Evolutionary conservation across 2,113 vertebrate species (phyloP).

Genomic region (Crocuta crocuta): DNA sequence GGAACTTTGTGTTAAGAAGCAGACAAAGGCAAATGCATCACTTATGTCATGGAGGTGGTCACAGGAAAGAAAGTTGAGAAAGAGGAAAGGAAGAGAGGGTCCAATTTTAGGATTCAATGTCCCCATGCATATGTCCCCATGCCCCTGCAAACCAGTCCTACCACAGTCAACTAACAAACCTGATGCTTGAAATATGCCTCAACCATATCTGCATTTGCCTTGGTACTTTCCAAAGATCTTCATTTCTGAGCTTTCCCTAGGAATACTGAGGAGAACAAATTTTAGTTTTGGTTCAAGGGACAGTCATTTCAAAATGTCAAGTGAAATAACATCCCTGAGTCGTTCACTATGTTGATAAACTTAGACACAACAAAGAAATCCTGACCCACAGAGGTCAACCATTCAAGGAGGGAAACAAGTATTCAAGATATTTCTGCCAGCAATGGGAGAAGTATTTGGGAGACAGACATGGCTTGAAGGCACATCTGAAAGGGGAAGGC

Average conservation of each 20-base stretch:
- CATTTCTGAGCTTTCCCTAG: neutral
- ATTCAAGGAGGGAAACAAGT: neutral
- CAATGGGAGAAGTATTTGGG: neutral
- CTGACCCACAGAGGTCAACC: neutral
- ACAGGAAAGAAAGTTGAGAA: neutral
- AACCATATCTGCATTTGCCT: neutral
- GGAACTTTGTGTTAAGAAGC: neutral
- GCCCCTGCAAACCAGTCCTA: neutral
- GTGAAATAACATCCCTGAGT: neutral
- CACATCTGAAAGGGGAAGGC: neutral
- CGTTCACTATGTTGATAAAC: neutral
- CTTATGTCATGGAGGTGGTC: neutral
- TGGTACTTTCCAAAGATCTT: neutral
- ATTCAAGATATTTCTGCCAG: neutral
- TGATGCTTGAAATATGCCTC: neutral
- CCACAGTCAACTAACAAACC: neutral
- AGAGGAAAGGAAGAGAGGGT: neutral
- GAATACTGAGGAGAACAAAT: constrained; percentile 11
- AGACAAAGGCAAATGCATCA: neutral
- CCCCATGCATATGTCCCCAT: fast-evolving
- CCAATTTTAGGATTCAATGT: neutral
- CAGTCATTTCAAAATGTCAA: constrained; percentile 61
- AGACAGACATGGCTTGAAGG: neutral
- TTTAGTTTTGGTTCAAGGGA: constrained; percentile 25
- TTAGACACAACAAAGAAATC: constrained; percentile 24